These are phyloP conservation scores for Slavum lentiscoides DNA, from an alignment of 2,888 invertebrate species.

Conservation along the genomic window DNA sequence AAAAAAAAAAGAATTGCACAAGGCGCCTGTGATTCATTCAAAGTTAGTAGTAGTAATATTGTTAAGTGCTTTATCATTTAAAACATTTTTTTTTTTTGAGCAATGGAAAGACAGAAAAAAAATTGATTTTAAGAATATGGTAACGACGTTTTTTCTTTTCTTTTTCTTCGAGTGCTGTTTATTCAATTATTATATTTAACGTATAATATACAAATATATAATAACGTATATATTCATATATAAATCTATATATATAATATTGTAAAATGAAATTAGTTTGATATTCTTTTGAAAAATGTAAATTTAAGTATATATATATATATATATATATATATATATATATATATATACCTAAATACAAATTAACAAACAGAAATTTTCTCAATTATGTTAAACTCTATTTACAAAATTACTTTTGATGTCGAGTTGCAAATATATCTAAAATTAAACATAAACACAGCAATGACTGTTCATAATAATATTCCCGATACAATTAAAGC, in stretches of 20 bases:
- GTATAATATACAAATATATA: constrained; percentile 4
- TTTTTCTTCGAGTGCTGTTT: constrained; percentile 35
- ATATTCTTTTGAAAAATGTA: constrained; percentile 35
- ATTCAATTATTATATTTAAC: not conserved
- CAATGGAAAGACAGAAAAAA: constrained; percentile 35
- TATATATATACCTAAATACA: constrained; percentile 19
- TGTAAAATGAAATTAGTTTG: constrained; percentile 7
- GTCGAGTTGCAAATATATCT: constrained; percentile 28
- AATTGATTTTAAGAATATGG: constrained; percentile 20
- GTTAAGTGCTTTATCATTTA: constrained; percentile 27
- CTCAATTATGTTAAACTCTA: constrained; percentile 28
- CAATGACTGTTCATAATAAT: constrained; percentile 17
- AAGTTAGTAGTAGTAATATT: not conserved
- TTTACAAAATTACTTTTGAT: constrained; percentile 48
- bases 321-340: not conserved
- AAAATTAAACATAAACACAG: constrained; percentile 9
- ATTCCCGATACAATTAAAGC: constrained; percentile 29
- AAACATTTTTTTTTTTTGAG: constrained; percentile 34
- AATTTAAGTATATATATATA: constrained; percentile 17
- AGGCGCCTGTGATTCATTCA: constrained; percentile 21
- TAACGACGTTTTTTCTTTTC: constrained; percentile 46
- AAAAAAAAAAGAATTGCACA: constrained; percentile 49
- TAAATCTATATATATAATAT: not conserved
- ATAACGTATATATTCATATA: not conserved
- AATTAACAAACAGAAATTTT: constrained; percentile 47